phyloP scores from a whole-genome alignment of 2,888 invertebrate species.

The Salpingus planirostris region DNA sequence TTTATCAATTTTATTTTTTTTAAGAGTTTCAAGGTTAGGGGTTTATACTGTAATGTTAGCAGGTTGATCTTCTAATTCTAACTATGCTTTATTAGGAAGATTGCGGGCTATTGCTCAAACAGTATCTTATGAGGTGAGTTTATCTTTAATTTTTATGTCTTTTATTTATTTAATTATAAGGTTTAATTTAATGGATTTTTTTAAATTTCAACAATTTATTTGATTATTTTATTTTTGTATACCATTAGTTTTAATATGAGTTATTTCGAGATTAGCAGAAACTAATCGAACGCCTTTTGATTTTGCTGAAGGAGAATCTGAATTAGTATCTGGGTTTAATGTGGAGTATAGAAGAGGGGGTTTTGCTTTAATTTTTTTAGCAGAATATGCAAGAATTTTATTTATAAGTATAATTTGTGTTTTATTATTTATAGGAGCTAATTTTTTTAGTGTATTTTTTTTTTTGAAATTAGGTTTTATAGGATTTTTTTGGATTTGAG shows the following conservation, averaged over 20 bases:
- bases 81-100: slow-evolving; percentile 61
- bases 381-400: slow-evolving; percentile 61
- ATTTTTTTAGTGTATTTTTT: slow-evolving; percentile 42
- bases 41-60: slow-evolving; percentile 56
- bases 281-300: slow-evolving; percentile 69
- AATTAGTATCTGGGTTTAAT: slow-evolving; percentile 74
- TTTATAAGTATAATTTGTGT: slow-evolving; percentile 55
- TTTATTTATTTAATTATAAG: slow-evolving; percentile 42
- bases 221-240: slow-evolving; percentile 50
- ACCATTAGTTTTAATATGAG: slow-evolving; percentile 49
- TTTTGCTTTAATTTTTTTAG: slow-evolving; percentile 66
- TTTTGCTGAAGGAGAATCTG: slow-evolving; percentile 71
- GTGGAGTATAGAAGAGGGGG: slow-evolving; percentile 62
- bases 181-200: slow-evolving; percentile 48
- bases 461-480: slow-evolving; percentile 49
- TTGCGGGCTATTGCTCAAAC: slow-evolving; percentile 62
- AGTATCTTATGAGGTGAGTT: slow-evolving; percentile 68
- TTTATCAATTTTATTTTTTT: slow-evolving; percentile 55
- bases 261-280: slow-evolving; percentile 57
- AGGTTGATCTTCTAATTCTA: slow-evolving; percentile 64
- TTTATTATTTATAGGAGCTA: slow-evolving; percentile 51
- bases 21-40: slow-evolving; percentile 53
- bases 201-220: slow-evolving; percentile 43
- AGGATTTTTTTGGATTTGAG: slow-evolving; percentile 55
- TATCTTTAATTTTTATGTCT: slow-evolving; percentile 54